A percentile compares a stretch with the other conserved stretches of the same genome.
These are phyloP conservation scores for Coregonus sp. DNA, from an alignment of 2,797 vertebrate species.

Conservation along the genomic window DNA sequence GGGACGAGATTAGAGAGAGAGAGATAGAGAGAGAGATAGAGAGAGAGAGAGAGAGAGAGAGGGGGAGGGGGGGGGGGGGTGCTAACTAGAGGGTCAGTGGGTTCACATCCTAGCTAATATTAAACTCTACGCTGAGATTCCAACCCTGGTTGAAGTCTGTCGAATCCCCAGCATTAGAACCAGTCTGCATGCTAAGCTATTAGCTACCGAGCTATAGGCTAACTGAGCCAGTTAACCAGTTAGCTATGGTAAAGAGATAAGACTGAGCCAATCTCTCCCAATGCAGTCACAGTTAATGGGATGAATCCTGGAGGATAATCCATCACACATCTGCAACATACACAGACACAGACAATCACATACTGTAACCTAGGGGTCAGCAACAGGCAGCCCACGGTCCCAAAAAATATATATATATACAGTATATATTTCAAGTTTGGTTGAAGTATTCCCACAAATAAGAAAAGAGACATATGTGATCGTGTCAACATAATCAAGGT, in stretches of 20 bases:
- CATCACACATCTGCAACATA: background rate
- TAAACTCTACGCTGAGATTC: background rate
- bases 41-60: background rate
- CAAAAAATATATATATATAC: too few relatives aligned
- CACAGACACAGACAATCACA: too few relatives aligned
- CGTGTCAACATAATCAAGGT: too few relatives aligned
- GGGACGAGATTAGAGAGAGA: background rate
- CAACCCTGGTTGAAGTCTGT: too few relatives aligned
- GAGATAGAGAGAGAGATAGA: background rate
- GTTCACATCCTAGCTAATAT: background rate
- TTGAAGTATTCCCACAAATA: too few relatives aligned
- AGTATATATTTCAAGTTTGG: too few relatives aligned
- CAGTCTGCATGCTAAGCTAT: background rate
- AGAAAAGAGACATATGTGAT: too few relatives aligned
- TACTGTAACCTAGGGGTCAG: background rate
- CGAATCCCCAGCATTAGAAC: background rate
- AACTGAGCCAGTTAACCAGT: background rate
- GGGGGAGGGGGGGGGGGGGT: background rate
- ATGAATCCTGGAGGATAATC: background rate
- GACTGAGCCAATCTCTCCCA: background rate
- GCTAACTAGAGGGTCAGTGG: background rate
- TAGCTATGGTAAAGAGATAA: background rate
- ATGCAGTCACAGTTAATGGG: background rate
- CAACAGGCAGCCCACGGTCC: too few relatives aligned
- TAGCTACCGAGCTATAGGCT: background rate